Percentiles rank a stretch among this genome's conserved stretches.
Evolutionary conservation across 1,140 invertebrate species (phyloP).

Genomic region (Chelonus insularis): DNA sequence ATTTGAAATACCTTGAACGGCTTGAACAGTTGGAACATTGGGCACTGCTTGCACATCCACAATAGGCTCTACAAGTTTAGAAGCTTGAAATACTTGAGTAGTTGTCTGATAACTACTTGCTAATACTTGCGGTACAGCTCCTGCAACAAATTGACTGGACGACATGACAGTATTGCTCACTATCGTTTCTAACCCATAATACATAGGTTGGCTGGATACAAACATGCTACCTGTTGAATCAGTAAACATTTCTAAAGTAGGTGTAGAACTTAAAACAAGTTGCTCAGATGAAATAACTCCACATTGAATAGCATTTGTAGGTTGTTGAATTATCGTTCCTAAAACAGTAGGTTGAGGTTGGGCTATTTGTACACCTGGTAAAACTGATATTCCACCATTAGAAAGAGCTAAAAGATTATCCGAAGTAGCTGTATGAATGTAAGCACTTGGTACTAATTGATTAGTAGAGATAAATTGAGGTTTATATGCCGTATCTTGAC

Average conservation of each 20-base stretch:
- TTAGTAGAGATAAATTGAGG: conserved; percentile 65
- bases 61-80: conserved; percentile 75
- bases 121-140: conserved; percentile 74
- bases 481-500: conserved; percentile 62
- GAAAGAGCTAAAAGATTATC: conserved; percentile 65
- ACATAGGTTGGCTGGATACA: conserved; percentile 72
- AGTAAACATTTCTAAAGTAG: conserved; percentile 71
- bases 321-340: conserved; percentile 69
- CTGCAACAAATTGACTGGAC: conserved; percentile 78
- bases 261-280: conserved; percentile 67
- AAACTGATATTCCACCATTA: conserved; percentile 65
- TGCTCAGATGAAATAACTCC: conserved; percentile 63
- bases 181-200: conserved; percentile 80
- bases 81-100: conserved; percentile 80
- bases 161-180: conserved; percentile 85
- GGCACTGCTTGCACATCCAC: conserved; percentile 68
- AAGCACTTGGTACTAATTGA: conserved; percentile 65
- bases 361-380: conserved; percentile 62
- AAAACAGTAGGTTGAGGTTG: conserved; percentile 61
- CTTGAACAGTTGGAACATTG: conserved; percentile 31
- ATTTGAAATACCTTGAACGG: conserved; percentile 22
- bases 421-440: conserved; percentile 64
- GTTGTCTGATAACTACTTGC: conserved; percentile 80
- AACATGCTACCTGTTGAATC: conserved; percentile 71
- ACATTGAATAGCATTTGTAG: conserved; percentile 60